Base-by-base conservation (phyloP, 2,113 vertebrate species). In the Seriola aureovittata region DNA sequence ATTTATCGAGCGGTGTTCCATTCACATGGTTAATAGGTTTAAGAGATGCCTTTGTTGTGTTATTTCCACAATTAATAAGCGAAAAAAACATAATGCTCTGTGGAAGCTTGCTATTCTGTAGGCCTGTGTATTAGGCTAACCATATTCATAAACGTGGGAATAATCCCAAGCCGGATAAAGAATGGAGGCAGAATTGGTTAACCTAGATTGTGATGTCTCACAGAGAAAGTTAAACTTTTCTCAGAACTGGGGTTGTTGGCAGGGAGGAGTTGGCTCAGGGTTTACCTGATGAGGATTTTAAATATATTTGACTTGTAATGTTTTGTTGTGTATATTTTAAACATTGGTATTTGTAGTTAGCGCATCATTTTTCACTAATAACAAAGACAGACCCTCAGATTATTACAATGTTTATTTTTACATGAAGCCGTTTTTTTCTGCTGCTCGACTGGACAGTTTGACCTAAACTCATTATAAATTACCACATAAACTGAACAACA, bases 1-100 rank as follows among this genome's bases (percentile, higher is more conserved):
- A 96, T 96, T 97, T 96, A 97, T 97, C 93, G 90, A 95, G 94
- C 94, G 79, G 91, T 91, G 91, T 94, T 94, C 94, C 94, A 93
- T 91, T 96, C 94, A 94, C 92, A 94, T 94, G 91, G 96, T 94
- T 96, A 97, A 96, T 96, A 91, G 94, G 96, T 96, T 97, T 96
- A 96, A 94, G 93, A 94, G 95, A 93, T 95, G 95, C 95, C 94
- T 96, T 96, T 96, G 93, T 93, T 95, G 58, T 95, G 90, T 95
- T 95, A 96, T 96, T 94, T 97, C 91, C 91, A 95, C 96, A 96
- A 96, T 96, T 96, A 95, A 96, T 96, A 95, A 91, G 91, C n/a
- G 64, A 94, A 91, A 90, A 89, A 89, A 52, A 83, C 80, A 59
- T 75, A 81, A 82, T 72, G 80, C 85, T 78, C 55, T 0, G 75